Base-by-base conservation (phyloP, 1,140 invertebrate species). In the Caerostris extrusa region DNA sequence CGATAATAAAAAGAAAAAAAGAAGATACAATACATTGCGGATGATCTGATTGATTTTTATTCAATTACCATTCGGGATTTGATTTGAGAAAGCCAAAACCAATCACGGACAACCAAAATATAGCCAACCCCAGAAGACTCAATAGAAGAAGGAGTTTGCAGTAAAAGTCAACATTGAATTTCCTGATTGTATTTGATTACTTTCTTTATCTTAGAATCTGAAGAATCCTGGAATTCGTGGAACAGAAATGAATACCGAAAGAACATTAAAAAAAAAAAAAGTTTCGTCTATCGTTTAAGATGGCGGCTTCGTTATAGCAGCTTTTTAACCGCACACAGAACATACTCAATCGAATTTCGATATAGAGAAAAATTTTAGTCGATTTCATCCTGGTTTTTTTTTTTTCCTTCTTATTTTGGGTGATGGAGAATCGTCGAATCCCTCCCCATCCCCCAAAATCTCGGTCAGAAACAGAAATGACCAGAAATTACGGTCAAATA, bases 401-500 rank as follows among this genome's bases (percentile, higher is more conserved):
- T 81, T 19, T 71, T 34, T 67, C 67, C 8, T 90, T 85, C n/a
- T 57, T 61, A 83, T 83, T 91, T 85, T 64, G 34, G 10, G 81
- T 91, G 81, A 83, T 91, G 53, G 60, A 85, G 71, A 81, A 91
- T 83, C 58, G 34, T 91, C 60, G 56, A 55, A 50, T 14, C 53
- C 50, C 2, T 53, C 34, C 4, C 5, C 8, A 19, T n/a, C 3
- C 12, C 56, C 89, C 7, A 0, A 3, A 8, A 5, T 53, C 77
- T 2, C 17, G 91, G 91, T 87, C 91, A 93, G 83, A 93, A 71
- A 71, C 91, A 93, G 91, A 93, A 93, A 93, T 93, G 91, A 93
- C 91, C 91, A 87, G 81, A 93, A 93, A 93, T 93, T 93, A 93
- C 91, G 91, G 91, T 93, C 91, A 93, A 93, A 93, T 93, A 93